phyloP scores from a whole-genome alignment of 2,797 vertebrate species.

The Discoglossus pictus region DNA sequence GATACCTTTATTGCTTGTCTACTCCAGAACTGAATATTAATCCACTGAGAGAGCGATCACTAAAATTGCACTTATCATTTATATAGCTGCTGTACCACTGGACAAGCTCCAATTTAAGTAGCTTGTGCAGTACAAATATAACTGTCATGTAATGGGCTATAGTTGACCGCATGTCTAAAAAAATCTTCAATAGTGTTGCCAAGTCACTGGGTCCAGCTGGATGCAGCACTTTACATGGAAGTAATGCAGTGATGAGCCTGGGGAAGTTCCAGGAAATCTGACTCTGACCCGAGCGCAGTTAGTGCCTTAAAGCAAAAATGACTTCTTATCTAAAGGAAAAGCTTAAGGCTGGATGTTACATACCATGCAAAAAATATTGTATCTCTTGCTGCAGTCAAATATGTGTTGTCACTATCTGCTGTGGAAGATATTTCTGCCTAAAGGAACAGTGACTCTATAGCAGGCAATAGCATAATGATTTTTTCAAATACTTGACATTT shows the following conservation, averaged over 20 bases:
- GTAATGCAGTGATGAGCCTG: neutral
- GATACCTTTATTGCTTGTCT: too few species aligned
- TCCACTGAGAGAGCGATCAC: too few species aligned
- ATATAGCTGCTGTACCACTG: too few species aligned
- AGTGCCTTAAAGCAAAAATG: neutral
- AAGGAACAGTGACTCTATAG: neutral
- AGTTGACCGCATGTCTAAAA: slow-evolving; percentile 14
- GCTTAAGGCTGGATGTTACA: neutral
- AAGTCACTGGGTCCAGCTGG: slow-evolving; percentile 10
- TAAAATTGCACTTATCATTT: too few species aligned
- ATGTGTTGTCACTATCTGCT: neutral
- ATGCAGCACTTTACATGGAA: slow-evolving; percentile 17
- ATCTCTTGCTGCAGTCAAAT: neutral
- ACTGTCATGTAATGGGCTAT: too few species aligned
- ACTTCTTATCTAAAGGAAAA: neutral
- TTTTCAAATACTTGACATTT: too few species aligned
- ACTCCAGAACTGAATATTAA: too few species aligned
- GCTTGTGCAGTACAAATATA: too few species aligned
- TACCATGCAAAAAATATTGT: neutral
- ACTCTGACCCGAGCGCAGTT: neutral
- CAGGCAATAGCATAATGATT: neutral
- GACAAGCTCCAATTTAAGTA: too few species aligned
- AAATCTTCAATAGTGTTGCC: slow-evolving; percentile 1
- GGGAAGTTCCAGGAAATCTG: slow-evolving; percentile 17
- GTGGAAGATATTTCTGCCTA: neutral